A percentile compares a stretch with the other conserved stretches of the same genome.
Evolutionary conservation across 2,888 invertebrate species (phyloP).

Genomic region (Gortyna flavago): DNA sequence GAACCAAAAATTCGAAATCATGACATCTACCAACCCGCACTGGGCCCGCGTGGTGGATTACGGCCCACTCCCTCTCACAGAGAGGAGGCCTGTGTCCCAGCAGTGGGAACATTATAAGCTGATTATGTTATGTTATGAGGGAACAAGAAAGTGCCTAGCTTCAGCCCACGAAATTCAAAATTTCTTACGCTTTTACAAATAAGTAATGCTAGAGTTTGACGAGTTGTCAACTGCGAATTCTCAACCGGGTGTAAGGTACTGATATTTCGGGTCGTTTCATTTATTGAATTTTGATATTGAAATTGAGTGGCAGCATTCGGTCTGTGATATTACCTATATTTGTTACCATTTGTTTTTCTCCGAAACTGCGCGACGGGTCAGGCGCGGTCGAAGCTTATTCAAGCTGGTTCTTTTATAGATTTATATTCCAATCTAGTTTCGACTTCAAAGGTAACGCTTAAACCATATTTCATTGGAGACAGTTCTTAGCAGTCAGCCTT

Average conservation of each 20-base stretch:
- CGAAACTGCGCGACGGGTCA: not conserved
- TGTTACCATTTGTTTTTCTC: not conserved
- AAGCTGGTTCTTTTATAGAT: slow-evolving; percentile 25
- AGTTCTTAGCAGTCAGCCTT: slow-evolving; percentile 21
- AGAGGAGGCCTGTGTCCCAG: too few species aligned
- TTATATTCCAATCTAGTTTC: slow-evolving; percentile 14
- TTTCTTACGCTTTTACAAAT: too few species aligned
- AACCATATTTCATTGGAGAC: slow-evolving; percentile 30
- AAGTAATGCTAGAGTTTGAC: too few species aligned
- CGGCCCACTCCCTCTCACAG: too few species aligned
- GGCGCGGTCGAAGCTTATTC: not conserved
- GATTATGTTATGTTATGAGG: too few species aligned
- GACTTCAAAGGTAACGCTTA: slow-evolving; percentile 1
- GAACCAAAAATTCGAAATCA: too few species aligned
- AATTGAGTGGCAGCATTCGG: not conserved
- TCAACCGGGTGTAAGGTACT: not conserved
- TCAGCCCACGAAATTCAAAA: too few species aligned
- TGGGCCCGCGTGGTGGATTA: too few species aligned
- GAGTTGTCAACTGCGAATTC: not conserved
- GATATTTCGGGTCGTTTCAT: not conserved
- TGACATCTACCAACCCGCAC: too few species aligned
- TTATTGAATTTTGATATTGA: not conserved
- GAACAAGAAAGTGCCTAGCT: too few species aligned
- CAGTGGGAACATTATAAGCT: too few species aligned
- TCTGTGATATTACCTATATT: not conserved